These are phyloP conservation scores for Trichoplusia ni DNA, from an alignment of 1,140 invertebrate genomes.

Conservation along the genomic window DNA sequence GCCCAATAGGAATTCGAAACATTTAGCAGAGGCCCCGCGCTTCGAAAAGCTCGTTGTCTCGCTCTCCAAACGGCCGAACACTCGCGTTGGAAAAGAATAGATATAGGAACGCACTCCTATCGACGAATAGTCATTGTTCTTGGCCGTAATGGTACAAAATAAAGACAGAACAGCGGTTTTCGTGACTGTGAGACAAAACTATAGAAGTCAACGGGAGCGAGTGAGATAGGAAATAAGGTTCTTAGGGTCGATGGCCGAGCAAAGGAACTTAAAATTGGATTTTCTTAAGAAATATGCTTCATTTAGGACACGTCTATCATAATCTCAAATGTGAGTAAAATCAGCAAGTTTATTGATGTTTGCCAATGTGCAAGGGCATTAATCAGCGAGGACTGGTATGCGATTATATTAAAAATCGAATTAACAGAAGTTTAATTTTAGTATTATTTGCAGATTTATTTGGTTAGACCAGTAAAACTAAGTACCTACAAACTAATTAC, in stretches of 20 bases:
- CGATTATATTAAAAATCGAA: no score
- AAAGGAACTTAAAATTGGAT: slow-evolving; percentile 76
- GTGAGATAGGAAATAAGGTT: slow-evolving; percentile 68
- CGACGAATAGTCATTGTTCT: slow-evolving; percentile 79
- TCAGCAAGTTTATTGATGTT: slow-evolving; percentile 9
- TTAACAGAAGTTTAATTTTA: no score
- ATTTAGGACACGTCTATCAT: slow-evolving; percentile 60
- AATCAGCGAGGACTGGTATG: background rate
- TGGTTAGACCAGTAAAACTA: no score
- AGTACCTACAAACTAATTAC: background rate
- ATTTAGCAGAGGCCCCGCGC: slow-evolving; percentile 52
- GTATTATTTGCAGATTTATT: no score
- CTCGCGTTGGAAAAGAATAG: slow-evolving; percentile 59
- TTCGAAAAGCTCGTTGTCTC: slow-evolving; percentile 57
- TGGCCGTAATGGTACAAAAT: slow-evolving; percentile 79
- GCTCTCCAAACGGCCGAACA: slow-evolving; percentile 40
- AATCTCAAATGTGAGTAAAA: slow-evolving; percentile 22
- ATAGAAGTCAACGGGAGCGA: slow-evolving; percentile 54
- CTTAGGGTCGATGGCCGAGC: slow-evolving; percentile 78
- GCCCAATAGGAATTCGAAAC: slow-evolving; percentile 77
- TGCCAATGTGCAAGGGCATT: slow-evolving; percentile 5
- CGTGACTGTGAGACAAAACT: slow-evolving; percentile 75
- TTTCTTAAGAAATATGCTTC: slow-evolving; percentile 68
- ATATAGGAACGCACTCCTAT: slow-evolving; percentile 69
- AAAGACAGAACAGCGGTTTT: slow-evolving; percentile 80